Base-by-base conservation (phyloP, 2,113 vertebrate species). In the Sinosuthora webbiana region DNA sequence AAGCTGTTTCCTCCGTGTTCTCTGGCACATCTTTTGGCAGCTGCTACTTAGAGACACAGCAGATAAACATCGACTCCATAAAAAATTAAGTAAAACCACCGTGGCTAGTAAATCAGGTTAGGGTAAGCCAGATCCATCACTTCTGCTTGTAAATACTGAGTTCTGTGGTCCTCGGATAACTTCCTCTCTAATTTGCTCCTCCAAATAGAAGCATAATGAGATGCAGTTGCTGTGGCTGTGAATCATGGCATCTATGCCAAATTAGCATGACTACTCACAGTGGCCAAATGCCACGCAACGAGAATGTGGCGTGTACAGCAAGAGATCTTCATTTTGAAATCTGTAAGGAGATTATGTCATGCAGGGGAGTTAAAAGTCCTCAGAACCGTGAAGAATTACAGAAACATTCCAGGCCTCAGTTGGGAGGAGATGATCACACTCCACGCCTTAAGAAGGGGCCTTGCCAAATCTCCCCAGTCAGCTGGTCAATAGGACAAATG, bases 191-290 rank as follows among this genome's bases (percentile, higher is more conserved):
- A 82, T 92, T 83, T 71, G 30, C 42, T 44, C 41, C 57, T 83
- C 49, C 70, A 89, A 62, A 91, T 9, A 64, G n/a, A 90, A 79
- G 49, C 28, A 30, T 69, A 94, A 84, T 7, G 14, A 93, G 77
- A 76, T 93, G 81, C 89, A 91, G 94, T 96, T 92, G 83, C 94
- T 79, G 91, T 86, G 89, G 73, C 91, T 97, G n/a, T 84, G 95
- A 94, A 79, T 91, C 70, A 69, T 15, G 59, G 70, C 42, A 77
- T 85, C 70, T 60, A 24, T 89, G 89, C 94, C 81, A 89, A 94
- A 87, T 87, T 92, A 95, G 64, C 76, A 75, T 68, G 83, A 81
- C 76, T 93, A 44, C 89, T 92, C 6, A 4, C 60, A n/a, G 83
- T 74, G 89, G 69, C 94, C 79, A 96, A 94, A 92, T 63, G 68